A percentile compares a stretch with the other conserved stretches of the same genome.
Evolutionary conservation across 2,113 vertebrate species (phyloP).

Genomic region (Tyrannus savana): DNA sequence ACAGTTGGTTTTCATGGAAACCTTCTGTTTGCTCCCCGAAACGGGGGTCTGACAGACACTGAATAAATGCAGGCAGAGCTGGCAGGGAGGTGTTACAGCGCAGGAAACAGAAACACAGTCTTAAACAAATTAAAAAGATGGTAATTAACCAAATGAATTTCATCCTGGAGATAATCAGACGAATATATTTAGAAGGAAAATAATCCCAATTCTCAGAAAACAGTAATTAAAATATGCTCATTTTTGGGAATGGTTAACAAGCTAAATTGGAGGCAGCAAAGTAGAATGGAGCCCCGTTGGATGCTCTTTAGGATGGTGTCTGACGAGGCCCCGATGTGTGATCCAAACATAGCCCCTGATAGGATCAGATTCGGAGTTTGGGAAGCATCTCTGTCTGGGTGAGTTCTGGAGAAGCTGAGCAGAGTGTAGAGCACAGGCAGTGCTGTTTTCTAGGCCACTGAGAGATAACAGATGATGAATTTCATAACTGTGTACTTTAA

Average conservation of each 20-base stretch:
- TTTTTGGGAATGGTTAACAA: constrained; percentile 41
- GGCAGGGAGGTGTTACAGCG: constrained; percentile 36
- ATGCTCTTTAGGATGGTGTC: background rate
- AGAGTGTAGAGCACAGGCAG: background rate
- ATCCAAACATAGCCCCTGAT: background rate
- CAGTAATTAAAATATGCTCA: constrained; percentile 51
- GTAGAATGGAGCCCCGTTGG: background rate
- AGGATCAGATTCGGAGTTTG: accelerated
- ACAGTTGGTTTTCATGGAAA: background rate
- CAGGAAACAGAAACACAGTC: constrained; percentile 27
- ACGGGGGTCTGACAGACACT: background rate
- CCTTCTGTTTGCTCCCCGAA: background rate
- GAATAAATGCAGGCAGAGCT: constrained; percentile 17
- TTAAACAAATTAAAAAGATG: constrained; percentile 68
- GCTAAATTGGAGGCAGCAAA: constrained; percentile 20
- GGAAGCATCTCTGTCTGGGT: background rate
- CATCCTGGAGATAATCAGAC: constrained; percentile 59
- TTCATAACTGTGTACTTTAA: background rate
- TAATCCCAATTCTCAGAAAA: constrained; percentile 62
- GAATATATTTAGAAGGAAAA: constrained; percentile 48
- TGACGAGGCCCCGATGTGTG: constrained; percentile 16
- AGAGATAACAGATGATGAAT: background rate
- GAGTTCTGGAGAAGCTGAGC: background rate
- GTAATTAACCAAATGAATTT: constrained; percentile 67
- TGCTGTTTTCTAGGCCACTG: background rate